Evolutionary conservation across 2,888 invertebrate genomes (phyloP).

Genomic region (Bugulina stolonifera): DNA sequence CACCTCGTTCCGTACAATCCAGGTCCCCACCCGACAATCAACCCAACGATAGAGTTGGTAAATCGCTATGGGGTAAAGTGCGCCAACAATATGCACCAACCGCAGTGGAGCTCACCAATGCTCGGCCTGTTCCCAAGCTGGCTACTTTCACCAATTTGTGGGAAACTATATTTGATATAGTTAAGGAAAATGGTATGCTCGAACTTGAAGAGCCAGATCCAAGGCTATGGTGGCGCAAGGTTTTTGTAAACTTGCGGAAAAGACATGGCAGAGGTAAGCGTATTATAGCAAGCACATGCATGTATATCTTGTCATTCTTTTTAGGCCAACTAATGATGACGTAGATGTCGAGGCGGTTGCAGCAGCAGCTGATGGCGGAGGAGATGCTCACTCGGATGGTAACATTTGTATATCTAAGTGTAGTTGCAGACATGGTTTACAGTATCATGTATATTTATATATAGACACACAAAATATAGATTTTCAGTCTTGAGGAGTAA

Average conservation of each 20-base stretch:
- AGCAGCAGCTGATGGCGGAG: not conserved
- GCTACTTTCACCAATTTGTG: not conserved
- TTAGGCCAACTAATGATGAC: not conserved
- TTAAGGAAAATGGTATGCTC: constrained; percentile 18
- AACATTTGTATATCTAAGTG: too few relatives aligned
- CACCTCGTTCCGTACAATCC: not conserved
- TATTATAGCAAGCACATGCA: not conserved
- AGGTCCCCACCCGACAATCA: not conserved
- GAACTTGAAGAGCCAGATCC: constrained; percentile 23
- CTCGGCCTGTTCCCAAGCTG: constrained; percentile 1
- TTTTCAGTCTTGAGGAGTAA: too few relatives aligned
- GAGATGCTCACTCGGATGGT: not conserved
- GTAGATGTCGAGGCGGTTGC: constrained; percentile 22
- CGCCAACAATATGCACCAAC: constrained; percentile 8
- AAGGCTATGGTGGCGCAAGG: constrained; percentile 15
- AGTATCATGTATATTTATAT: too few relatives aligned
- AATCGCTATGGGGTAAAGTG: constrained; percentile 5
- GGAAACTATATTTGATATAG: not conserved
- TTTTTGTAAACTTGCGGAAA: constrained; percentile 7
- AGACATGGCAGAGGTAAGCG: not conserved
- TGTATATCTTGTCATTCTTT: too few relatives aligned
- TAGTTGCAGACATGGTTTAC: too few relatives aligned
- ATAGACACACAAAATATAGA: too few relatives aligned
- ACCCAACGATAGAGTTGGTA: not conserved
- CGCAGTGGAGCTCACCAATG: not conserved